Evolutionary conservation across 2,888 invertebrate species (phyloP).

Genomic region (Diadegma fenestrale): DNA sequence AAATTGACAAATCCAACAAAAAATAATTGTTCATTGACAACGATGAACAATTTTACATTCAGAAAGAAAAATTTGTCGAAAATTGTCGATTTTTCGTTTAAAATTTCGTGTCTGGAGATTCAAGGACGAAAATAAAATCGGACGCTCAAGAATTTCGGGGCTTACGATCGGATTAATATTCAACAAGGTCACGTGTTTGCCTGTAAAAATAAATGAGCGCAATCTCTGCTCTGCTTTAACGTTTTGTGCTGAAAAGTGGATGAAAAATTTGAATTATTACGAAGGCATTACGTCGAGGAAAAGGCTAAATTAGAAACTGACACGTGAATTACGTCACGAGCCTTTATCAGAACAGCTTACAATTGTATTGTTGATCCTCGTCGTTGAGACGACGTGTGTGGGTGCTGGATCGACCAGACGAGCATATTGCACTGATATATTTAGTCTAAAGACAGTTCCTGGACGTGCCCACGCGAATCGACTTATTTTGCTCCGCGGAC

Average conservation of each 20-base stretch:
- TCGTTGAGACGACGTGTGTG: conserved; percentile 11
- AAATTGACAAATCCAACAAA: too few species aligned
- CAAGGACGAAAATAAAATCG: neutral
- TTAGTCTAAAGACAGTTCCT: conserved; percentile 1
- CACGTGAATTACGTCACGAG: neutral
- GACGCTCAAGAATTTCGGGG: too few species aligned
- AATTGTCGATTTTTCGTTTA: too few species aligned
- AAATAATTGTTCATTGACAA: too few species aligned
- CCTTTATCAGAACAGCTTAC: conserved; percentile 4
- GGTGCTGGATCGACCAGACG: conserved; percentile 29
- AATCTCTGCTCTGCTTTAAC: neutral
- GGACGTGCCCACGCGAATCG: neutral
- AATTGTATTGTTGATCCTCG: conserved; percentile 1
- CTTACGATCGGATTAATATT: neutral
- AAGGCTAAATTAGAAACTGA: neutral
- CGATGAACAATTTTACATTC: neutral
- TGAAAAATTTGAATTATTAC: neutral
- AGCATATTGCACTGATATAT: conserved; percentile 24
- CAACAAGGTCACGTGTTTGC: neutral
- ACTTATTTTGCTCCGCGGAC: neutral
- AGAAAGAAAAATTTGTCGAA: neutral
- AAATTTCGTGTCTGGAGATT: neutral
- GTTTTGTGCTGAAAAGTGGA: neutral
- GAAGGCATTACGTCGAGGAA: neutral
- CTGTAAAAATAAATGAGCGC: neutral